These are phyloP conservation scores for Pleuronectes platessa DNA, from an alignment of 2,113 vertebrate genomes.

Conservation along the genomic window DNA sequence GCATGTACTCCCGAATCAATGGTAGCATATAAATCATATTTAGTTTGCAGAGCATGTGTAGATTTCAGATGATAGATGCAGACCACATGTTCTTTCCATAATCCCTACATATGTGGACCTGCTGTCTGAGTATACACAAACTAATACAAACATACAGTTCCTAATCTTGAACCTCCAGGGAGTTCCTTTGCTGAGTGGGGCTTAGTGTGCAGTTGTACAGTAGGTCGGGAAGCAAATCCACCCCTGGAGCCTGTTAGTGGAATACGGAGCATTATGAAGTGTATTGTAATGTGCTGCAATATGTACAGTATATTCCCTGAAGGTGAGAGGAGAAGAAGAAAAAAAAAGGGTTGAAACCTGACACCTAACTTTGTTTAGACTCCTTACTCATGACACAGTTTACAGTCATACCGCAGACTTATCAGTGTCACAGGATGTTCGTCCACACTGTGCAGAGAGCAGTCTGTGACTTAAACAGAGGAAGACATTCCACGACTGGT, in stretches of 20 bases:
- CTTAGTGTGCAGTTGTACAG: constrained; percentile 17
- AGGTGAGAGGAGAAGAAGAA: not conserved
- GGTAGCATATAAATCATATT: not conserved
- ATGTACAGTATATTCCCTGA: not conserved
- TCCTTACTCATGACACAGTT: not conserved
- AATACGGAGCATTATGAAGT: not conserved
- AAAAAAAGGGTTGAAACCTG: constrained; percentile 1
- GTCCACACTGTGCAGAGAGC: constrained; percentile 32
- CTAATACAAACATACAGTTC: constrained; percentile 24
- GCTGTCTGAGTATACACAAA: constrained; percentile 24
- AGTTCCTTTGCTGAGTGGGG: constrained; percentile 27
- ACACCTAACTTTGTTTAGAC: not conserved
- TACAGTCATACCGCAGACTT: constrained; percentile 20
- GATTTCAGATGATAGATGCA: not conserved
- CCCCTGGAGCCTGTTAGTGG: constrained; percentile 9
- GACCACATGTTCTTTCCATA: constrained; percentile 10
- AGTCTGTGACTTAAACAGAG: constrained; percentile 56
- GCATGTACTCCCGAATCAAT: constrained; percentile 6
- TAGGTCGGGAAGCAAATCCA: not conserved
- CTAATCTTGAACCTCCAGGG: constrained; percentile 31
- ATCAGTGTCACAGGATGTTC: constrained; percentile 52
- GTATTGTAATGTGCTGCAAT: not conserved
- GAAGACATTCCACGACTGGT: constrained; percentile 71
- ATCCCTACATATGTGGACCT: constrained; percentile 17
- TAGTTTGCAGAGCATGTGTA: not conserved